A percentile compares a stretch with the other conserved stretches of the same genome.
phyloP scores from a whole-genome alignment of 2,113 vertebrate genomes.

The Stigmatopora argus region DNA sequence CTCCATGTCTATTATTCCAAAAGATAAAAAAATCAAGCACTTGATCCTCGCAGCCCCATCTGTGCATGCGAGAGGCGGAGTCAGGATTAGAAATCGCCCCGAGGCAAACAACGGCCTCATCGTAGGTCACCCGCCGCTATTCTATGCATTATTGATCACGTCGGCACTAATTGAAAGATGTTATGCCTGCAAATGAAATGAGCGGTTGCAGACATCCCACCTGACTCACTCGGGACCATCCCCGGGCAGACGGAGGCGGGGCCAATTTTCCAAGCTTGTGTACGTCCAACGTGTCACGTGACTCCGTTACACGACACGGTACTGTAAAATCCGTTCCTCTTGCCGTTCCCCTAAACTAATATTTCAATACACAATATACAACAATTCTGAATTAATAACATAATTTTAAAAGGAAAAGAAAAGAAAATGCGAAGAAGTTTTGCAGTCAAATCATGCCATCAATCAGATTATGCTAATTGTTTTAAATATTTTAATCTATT shows the following conservation, averaged over 20 bases:
- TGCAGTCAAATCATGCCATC: too few species aligned
- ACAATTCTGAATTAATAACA: not conserved
- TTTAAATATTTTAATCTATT: too few species aligned
- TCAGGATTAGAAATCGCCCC: conserved; percentile 33
- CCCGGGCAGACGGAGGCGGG: not conserved
- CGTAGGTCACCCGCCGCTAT: conserved; percentile 36
- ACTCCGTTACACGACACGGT: conserved; percentile 6
- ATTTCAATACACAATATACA: not conserved
- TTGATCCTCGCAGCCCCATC: conserved; percentile 12
- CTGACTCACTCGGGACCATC: conserved; percentile 9
- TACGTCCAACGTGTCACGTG: not conserved
- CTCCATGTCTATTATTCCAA: not conserved
- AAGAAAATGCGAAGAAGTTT: too few species aligned
- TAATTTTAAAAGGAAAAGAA: too few species aligned
- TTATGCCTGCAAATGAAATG: conserved; percentile 57
- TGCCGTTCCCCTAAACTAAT: not conserved
- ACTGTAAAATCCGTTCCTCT: not conserved
- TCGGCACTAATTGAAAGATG: conserved; percentile 61
- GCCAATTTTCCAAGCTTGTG: conserved; percentile 30
- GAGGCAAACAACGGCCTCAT: conserved; percentile 46
- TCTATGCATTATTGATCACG: conserved; percentile 61
- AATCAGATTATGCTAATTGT: too few species aligned
- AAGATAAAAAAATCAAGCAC: conserved; percentile 9
- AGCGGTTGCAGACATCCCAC: conserved; percentile 33
- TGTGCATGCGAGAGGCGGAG: conserved; percentile 21